A percentile compares a stretch with the other conserved stretches of the same genome.
phyloP scores from a whole-genome alignment of 2,113 vertebrate species.

The Lethenteron camtschaticum region DNA sequence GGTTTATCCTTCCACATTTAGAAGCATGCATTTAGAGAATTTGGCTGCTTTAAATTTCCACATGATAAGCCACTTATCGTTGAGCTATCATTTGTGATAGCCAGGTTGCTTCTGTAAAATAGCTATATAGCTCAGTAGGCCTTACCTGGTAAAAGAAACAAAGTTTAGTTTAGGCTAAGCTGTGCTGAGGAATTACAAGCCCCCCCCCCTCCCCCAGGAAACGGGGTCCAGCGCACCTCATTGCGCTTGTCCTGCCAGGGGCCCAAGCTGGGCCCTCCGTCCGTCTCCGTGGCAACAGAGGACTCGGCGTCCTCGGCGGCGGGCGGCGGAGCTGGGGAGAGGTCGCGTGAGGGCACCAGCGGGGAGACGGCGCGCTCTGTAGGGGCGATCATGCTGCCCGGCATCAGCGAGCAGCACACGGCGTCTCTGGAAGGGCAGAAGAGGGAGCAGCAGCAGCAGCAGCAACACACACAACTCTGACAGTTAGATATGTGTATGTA shows the following conservation, averaged over 20 bases:
- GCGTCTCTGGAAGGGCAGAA: conserved; percentile 38
- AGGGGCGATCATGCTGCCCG: conserved; percentile 76
- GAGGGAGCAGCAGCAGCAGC: not conserved
- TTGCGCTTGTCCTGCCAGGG: conserved; percentile 77
- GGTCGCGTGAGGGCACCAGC: conserved; percentile 46
- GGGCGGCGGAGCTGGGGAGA: conserved; percentile 36
- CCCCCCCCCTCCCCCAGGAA: no score
- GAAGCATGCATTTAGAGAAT: no score
- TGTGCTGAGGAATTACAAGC: no score
- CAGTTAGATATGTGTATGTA: not conserved
- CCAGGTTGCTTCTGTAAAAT: no score
- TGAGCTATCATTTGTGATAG: no score
- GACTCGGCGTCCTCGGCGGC: conserved; percentile 38
- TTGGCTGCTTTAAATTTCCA: no score
- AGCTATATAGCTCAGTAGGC: no score
- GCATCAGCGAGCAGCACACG: conserved; percentile 76
- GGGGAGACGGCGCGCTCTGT: conserved; percentile 66
- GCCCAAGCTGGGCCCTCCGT: conserved; percentile 62
- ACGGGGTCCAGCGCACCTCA: conserved; percentile 31
- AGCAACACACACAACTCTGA: not conserved
- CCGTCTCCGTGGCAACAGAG: conserved; percentile 28
- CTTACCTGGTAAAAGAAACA: no score
- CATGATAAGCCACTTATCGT: no score
- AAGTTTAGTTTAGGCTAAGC: no score
- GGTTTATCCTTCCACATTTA: no score